Evolutionary conservation across 1,140 invertebrate genomes (phyloP).

Genomic region (Platyura marginata): DNA sequence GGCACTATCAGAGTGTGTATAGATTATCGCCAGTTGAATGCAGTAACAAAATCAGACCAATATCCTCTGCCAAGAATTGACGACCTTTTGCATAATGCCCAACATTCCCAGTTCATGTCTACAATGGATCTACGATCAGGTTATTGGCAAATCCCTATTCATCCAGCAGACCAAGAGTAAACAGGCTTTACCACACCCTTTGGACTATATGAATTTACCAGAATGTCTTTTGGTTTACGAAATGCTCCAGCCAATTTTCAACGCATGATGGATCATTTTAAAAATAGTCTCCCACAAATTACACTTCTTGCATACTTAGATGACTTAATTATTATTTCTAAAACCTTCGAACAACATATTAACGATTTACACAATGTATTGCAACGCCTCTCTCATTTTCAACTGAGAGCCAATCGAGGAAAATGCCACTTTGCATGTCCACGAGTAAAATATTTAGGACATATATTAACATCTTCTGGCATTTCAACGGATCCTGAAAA

Average conservation of each 20-base stretch:
- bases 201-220: constrained; percentile 14
- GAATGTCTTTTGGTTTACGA: constrained; percentile 25
- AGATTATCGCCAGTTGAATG: constrained; percentile 15
- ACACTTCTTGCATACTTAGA: no score
- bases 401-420: constrained; percentile 12
- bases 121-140: constrained; percentile 25
- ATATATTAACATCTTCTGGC: constrained; percentile 13
- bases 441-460: constrained; percentile 17
- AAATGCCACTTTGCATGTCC: constrained; percentile 17
- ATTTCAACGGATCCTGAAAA: constrained; percentile 18
- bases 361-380: constrained; percentile 17
- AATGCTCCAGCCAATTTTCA: constrained; percentile 17
- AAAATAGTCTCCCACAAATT: no score
- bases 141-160: constrained; percentile 26
- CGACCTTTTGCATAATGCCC: constrained; percentile 22
- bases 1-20: constrained; percentile 10
- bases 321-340: constrained; percentile 25
- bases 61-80: constrained; percentile 32
- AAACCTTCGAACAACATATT: constrained; percentile 24
- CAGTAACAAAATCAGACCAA: constrained; percentile 14
- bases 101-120: constrained; percentile 19
- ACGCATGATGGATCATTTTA: constrained; percentile 11
- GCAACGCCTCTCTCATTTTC: constrained; percentile 14
- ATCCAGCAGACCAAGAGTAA: constrained; percentile 6
- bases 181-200: constrained; percentile 9